Evolutionary conservation across 2,113 vertebrate genomes (phyloP).

Genomic region (Oreochromis niloticus): DNA sequence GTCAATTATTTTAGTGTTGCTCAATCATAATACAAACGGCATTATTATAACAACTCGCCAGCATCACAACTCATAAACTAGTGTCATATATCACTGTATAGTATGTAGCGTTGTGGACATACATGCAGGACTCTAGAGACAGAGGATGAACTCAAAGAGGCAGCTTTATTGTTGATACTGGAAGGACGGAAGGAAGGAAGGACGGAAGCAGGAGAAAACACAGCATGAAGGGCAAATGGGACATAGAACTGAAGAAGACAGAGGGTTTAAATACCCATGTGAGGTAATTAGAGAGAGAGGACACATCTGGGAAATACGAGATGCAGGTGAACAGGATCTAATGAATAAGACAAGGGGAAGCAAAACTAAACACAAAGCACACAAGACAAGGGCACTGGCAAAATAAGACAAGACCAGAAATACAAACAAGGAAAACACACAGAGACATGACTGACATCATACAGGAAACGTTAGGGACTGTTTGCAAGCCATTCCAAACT

Average conservation of each 20-base stretch:
- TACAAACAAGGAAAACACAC: background rate
- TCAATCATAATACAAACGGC: accelerated
- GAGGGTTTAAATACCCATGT: background rate
- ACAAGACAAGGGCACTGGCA: accelerated
- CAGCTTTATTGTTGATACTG: background rate
- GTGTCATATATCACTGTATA: background rate
- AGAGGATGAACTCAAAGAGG: background rate
- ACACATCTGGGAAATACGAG: background rate
- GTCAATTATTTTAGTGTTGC: background rate
- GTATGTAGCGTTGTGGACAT: background rate
- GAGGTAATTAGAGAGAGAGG: background rate
- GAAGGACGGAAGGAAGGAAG: background rate
- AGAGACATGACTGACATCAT: background rate
- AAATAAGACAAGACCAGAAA: background rate
- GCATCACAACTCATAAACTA: background rate
- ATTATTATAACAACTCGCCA: background rate
- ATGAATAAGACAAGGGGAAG: background rate
- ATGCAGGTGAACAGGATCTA: background rate
- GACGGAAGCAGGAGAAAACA: accelerated
- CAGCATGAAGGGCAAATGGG: background rate
- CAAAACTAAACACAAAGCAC: background rate
- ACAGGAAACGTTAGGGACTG: background rate
- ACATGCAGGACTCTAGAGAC: accelerated
- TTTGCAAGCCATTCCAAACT: no score
- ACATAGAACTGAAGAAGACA: background rate